Percentiles rank a stretch among this genome's conserved stretches.
These are phyloP conservation scores for Threskiornis aethiopicus DNA, from an alignment of 2,797 vertebrate genomes.

Conservation along the genomic window DNA sequence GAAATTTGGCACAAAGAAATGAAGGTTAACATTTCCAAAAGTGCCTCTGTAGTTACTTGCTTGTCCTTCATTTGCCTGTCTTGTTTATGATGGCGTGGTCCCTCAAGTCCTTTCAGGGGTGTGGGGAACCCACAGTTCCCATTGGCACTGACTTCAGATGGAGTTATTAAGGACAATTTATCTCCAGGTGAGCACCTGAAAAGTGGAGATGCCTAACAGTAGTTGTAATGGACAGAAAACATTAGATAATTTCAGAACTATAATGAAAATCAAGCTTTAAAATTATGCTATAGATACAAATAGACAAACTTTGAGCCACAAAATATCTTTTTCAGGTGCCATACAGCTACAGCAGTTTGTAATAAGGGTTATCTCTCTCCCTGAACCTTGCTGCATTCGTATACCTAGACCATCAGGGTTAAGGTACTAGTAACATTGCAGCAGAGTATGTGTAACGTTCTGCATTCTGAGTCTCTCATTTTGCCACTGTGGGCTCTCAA, in stretches of 20 bases:
- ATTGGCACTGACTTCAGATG: background rate
- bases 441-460: background rate
- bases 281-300: background rate
- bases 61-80: background rate
- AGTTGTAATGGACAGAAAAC: background rate
- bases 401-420: background rate
- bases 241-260: background rate
- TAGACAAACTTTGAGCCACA: background rate
- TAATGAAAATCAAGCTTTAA: background rate
- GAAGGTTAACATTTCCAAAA: background rate
- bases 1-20: background rate
- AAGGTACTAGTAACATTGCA: background rate
- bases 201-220: background rate
- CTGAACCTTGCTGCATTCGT: background rate
- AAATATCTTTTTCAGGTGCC: background rate
- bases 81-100: background rate
- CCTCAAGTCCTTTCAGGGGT: background rate
- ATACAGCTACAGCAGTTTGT: background rate
- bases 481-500: background rate
- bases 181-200: background rate
- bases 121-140: background rate
- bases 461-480: background rate
- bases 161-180: background rate
- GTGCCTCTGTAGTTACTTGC: background rate
- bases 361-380: background rate